A percentile compares a stretch with the other conserved stretches of the same genome.
Evolutionary conservation across 2,888 invertebrate genomes (phyloP).

Genomic region (Apotomis turbidana): DNA sequence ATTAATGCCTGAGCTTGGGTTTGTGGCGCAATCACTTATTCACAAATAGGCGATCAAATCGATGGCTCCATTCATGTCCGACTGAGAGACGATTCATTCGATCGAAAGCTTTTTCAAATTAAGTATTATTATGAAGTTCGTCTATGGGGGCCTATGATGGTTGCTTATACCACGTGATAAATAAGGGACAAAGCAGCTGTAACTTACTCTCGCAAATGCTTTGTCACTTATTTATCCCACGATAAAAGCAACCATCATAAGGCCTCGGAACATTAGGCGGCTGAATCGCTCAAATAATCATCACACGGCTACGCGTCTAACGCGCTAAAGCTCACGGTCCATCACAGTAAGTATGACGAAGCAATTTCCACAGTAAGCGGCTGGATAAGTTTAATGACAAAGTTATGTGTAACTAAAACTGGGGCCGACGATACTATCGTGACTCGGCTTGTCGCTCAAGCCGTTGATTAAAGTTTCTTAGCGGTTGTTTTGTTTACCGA

Average conservation of each 20-base stretch:
- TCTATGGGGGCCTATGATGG: too few relatives aligned
- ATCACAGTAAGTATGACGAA: conserved; percentile 23
- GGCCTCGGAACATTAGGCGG: too few relatives aligned
- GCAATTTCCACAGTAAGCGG: conserved; percentile 30
- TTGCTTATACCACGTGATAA: too few relatives aligned
- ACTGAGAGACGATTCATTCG: conserved; percentile 3
- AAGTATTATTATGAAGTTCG: too few relatives aligned
- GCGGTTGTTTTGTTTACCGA: conserved; percentile 20
- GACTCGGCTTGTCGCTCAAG: conserved; percentile 37
- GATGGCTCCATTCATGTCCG: conserved; percentile 6
- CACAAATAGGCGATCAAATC: background rate
- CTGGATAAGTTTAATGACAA: conserved; percentile 40
- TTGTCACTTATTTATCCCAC: too few relatives aligned
- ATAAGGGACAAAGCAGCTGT: too few relatives aligned
- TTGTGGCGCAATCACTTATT: background rate
- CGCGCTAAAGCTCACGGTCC: background rate
- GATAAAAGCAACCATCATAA: too few relatives aligned
- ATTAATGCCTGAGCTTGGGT: background rate
- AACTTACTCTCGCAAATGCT: too few relatives aligned
- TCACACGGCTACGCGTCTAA: background rate
- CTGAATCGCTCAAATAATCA: too few relatives aligned
- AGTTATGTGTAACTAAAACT: conserved; percentile 24
- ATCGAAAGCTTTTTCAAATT: too few relatives aligned
- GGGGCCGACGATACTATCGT: conserved; percentile 31
- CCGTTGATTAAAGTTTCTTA: conserved; percentile 35